Conservation (phyloP, 2,888 invertebrate species). For the Frankliniella intonsa region DNA sequence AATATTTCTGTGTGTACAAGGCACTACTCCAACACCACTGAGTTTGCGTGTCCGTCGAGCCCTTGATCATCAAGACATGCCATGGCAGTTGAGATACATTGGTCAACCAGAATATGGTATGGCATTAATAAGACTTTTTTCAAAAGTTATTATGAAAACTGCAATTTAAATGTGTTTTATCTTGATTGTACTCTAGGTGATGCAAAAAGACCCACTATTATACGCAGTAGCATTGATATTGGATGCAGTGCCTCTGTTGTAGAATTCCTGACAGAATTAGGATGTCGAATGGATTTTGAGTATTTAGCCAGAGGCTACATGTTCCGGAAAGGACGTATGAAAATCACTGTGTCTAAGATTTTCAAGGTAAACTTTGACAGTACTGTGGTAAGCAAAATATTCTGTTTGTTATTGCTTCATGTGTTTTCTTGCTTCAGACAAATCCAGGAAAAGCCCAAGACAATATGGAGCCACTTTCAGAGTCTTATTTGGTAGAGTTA, state of each 20-base stretch:
- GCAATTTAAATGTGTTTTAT: not conserved
- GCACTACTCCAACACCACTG: slow-evolving; percentile 54
- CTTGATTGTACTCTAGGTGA: slow-evolving; percentile 50
- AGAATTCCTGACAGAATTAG: slow-evolving; percentile 87
- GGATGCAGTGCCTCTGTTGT: slow-evolving; percentile 85
- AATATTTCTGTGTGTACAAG: slow-evolving; percentile 23
- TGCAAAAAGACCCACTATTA: slow-evolving; percentile 81
- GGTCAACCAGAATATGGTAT: slow-evolving; percentile 78
- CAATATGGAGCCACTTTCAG: slow-evolving; percentile 76
- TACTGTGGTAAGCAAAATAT: not conserved
- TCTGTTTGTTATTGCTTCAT: not conserved
- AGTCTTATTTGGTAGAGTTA: slow-evolving; percentile 89
- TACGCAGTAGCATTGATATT: slow-evolving; percentile 87
- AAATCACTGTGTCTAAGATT: slow-evolving; percentile 91
- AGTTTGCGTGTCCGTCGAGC: slow-evolving; percentile 79
- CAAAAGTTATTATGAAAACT: not conserved
- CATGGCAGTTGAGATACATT: slow-evolving; percentile 86
- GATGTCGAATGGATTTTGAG: slow-evolving; percentile 88
- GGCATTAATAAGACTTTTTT: not conserved
- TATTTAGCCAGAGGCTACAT: slow-evolving; percentile 89
- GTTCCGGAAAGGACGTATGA: slow-evolving; percentile 95
- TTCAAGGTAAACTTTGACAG: slow-evolving; percentile 58
- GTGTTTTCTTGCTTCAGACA: slow-evolving; percentile 47
- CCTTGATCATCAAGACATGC: slow-evolving; percentile 73
- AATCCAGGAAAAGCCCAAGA: slow-evolving; percentile 61